Conservation (phyloP, 2,888 invertebrate species). For the Amiota mariae region DNA sequence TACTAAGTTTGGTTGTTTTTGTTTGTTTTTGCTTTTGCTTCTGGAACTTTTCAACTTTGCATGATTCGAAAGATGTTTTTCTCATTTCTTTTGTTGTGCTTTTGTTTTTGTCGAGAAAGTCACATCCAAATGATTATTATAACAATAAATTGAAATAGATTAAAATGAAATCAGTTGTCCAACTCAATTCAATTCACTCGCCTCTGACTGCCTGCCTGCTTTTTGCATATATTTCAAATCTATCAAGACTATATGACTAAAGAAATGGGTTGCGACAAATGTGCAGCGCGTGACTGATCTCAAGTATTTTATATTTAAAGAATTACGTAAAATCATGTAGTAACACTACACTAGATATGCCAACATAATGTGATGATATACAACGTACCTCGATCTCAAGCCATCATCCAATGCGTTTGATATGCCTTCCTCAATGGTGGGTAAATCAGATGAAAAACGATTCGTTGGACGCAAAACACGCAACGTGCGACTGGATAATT, state of each 20-base stretch:
- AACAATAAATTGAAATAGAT: background rate
- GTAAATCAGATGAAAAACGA: slow-evolving; percentile 81
- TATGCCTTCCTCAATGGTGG: slow-evolving; percentile 83
- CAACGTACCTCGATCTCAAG: slow-evolving; percentile 71
- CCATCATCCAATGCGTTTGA: slow-evolving; percentile 71
- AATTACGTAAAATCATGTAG: no score
- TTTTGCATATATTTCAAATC: background rate
- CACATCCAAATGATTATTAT: background rate
- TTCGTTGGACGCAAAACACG: slow-evolving; percentile 84
- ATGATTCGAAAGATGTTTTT: slow-evolving; percentile 13
- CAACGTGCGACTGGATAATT: slow-evolving; percentile 81
- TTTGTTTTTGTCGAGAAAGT: slow-evolving; percentile 18
- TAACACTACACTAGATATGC: background rate
- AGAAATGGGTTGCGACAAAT: no score
- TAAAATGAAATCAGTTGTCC: background rate
- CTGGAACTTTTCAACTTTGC: slow-evolving; percentile 9
- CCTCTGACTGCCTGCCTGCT: background rate
- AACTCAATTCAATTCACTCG: no score
- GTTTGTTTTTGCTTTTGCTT: slow-evolving; percentile 8
- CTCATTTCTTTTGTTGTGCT: slow-evolving; percentile 5
- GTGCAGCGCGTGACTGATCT: no score
- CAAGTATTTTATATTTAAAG: background rate
- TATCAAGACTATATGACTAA: no score
- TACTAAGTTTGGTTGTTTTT: no score
- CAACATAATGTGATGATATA: slow-evolving; percentile 21